Evolutionary conservation across 2,888 invertebrate species (phyloP).

Genomic region (Hydriomena furcata): DNA sequence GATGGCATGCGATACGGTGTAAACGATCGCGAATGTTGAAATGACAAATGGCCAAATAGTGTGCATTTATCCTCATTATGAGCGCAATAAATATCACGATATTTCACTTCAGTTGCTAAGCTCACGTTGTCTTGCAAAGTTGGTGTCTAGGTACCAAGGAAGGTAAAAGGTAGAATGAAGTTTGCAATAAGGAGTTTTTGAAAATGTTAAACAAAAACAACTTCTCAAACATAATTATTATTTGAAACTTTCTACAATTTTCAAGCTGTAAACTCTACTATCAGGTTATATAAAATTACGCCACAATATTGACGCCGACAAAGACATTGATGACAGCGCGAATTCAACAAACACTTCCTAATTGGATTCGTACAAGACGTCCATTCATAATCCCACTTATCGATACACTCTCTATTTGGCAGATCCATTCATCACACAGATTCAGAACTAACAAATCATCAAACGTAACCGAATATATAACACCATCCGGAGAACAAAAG

Average conservation of each 20-base stretch:
- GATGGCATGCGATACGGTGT: constrained; percentile 13
- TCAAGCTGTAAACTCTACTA: constrained; percentile 4
- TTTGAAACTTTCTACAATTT: constrained; percentile 10
- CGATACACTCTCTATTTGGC: constrained; percentile 6
- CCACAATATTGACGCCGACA: constrained; percentile 9
- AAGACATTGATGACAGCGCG: constrained; percentile 12
- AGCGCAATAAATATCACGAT: constrained; percentile 24
- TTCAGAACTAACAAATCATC: constrained; percentile 24
- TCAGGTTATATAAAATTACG: too few species aligned
- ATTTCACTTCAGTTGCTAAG: constrained; percentile 18
- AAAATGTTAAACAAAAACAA: constrained; percentile 4
- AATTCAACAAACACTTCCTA: constrained; percentile 6
- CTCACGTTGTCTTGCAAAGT: constrained; percentile 16
- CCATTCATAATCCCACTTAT: constrained; percentile 4
- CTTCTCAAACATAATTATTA: neutral
- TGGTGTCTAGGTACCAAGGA: neutral
- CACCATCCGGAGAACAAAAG: constrained; percentile 30
- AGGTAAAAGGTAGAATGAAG: too few species aligned
- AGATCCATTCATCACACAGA: constrained; percentile 17
- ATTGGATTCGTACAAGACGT: constrained; percentile 8
- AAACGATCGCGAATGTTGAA: constrained; percentile 21
- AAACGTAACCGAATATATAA: constrained; percentile 30
- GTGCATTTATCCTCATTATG: constrained; percentile 22
- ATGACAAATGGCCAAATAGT: constrained; percentile 18
- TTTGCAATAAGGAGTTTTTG: constrained; percentile 6